Conservation (phyloP, 2,797 vertebrate species). For the Aldrovandia affinis region DNA sequence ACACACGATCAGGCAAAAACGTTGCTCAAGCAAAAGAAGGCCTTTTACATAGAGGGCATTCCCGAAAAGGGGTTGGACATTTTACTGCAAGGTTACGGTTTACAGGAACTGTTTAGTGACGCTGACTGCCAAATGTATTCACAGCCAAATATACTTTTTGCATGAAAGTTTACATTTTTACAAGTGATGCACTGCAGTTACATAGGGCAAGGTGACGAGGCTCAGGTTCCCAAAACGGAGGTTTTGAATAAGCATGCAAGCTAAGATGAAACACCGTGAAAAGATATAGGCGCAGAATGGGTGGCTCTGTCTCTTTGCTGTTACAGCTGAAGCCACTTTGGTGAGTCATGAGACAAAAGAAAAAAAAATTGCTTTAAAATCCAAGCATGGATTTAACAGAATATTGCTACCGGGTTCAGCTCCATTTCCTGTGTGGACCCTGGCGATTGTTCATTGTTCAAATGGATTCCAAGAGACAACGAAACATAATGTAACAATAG, state of each 20-base stretch:
- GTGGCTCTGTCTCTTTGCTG: background rate
- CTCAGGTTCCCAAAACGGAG: background rate
- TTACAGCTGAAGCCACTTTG: constrained; percentile 17
- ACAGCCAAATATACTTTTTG: background rate
- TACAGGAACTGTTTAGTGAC: background rate
- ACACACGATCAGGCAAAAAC: constrained; percentile 45
- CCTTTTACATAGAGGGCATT: constrained; percentile 33
- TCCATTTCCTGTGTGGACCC: background rate
- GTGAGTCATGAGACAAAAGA: background rate
- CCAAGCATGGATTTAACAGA: background rate
- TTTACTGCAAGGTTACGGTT: background rate
- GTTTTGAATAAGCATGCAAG: background rate
- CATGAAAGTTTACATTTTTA: constrained; percentile 2
- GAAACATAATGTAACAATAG: background rate
- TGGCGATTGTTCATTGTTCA: constrained; percentile 13
- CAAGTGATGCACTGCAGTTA: background rate
- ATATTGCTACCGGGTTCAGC: background rate
- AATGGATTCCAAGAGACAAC: background rate
- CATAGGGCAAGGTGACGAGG: background rate
- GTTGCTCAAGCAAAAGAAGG: constrained; percentile 27
- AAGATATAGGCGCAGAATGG: background rate
- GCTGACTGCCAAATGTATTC: background rate
- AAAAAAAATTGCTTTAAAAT: background rate
- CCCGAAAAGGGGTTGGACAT: constrained; percentile 9
- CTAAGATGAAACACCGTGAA: background rate